Base-by-base conservation (phyloP, 1,140 invertebrate species). In the Brachionus sp. region DNA sequence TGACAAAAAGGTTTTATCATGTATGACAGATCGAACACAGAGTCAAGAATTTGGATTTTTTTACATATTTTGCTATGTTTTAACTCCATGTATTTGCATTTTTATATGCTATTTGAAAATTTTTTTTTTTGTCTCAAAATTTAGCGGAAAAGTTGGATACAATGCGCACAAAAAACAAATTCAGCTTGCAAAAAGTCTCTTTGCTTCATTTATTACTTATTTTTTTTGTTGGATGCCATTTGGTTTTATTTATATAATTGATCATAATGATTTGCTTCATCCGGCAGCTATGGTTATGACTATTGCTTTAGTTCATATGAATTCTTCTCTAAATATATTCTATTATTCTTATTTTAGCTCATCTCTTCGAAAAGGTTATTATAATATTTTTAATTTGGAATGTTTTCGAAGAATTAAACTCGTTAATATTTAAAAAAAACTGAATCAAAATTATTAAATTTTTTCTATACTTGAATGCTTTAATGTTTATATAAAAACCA, bases 191-290 rank as follows among this genome's bases (percentile, higher is more conserved):
- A 75, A 75, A 46, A 75, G 70, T 33, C 19, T 75, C 3, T 75
- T 75, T 75, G 70, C 70, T n/a, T 75, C 70, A 13, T 75, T 75
- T 29, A 75, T 75, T 19, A 75, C 70, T 75, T 75, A 46, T 75
- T 75, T 75, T 46, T 23, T 75, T 25, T 75, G 70, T 16, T 75
- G 70, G 70, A 75, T 75, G 70, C 70, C 70, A 29, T 75, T 75
- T n/a, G 70, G 70, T 9, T 46, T 75, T 25, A 75, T 75, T 5
- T 75, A 75, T 25, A 44, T 75, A 33, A 75, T 75, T 12, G 70
- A 75, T 10, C 19, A 46, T 75, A 46, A 75, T 3, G 70, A 75
- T 50, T 46, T 46, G 9, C 33, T 75, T n/a, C 37, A 44, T 44
- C 37, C 39, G 46, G 23, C 39, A 25, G 70, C 39, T 46, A 46